A percentile compares a stretch with the other conserved stretches of the same genome.
These are phyloP conservation scores for Poecilia picta DNA, from an alignment of 2,797 vertebrate genomes.

Conservation along the genomic window DNA sequence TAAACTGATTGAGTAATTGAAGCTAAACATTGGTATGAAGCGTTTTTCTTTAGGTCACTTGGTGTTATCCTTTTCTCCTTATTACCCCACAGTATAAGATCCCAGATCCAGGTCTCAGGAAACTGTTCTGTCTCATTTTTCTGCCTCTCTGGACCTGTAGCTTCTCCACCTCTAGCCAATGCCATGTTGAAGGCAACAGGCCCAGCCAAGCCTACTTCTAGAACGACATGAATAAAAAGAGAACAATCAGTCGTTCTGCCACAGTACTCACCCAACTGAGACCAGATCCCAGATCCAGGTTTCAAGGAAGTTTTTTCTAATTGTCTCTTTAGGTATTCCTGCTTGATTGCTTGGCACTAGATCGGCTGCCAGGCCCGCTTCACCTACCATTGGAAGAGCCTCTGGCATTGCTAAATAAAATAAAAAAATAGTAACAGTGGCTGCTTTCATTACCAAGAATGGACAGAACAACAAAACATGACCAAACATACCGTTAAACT, in stretches of 20 bases:
- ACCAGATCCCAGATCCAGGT: slow-evolving; percentile 63
- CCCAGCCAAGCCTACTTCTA: slow-evolving; percentile 23
- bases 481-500: neutral
- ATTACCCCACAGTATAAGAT: slow-evolving; percentile 82
- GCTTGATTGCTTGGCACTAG: neutral
- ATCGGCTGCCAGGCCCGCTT: fast-evolving
- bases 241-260: slow-evolving; percentile 5
- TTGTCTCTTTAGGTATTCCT: slow-evolving; percentile 16
- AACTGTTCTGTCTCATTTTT: slow-evolving; percentile 73
- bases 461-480: neutral
- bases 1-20: neutral
- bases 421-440: neutral
- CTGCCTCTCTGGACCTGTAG: neutral
- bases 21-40: neutral
- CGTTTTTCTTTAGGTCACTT: neutral
- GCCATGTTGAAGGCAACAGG: slow-evolving; percentile 53
- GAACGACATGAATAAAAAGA: slow-evolving; percentile 8
- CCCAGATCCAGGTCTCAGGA: slow-evolving; percentile 86
- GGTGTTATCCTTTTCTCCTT: slow-evolving; percentile 3
- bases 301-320: slow-evolving; percentile 57
- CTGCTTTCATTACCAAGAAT: neutral
- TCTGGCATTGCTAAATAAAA: slow-evolving; percentile 1
- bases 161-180: fast-evolving
- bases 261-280: slow-evolving; percentile 43
- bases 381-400: slow-evolving; percentile 1